phyloP scores from a whole-genome alignment of 2,888 invertebrate species.

The Platycheirus rosarum region DNA sequence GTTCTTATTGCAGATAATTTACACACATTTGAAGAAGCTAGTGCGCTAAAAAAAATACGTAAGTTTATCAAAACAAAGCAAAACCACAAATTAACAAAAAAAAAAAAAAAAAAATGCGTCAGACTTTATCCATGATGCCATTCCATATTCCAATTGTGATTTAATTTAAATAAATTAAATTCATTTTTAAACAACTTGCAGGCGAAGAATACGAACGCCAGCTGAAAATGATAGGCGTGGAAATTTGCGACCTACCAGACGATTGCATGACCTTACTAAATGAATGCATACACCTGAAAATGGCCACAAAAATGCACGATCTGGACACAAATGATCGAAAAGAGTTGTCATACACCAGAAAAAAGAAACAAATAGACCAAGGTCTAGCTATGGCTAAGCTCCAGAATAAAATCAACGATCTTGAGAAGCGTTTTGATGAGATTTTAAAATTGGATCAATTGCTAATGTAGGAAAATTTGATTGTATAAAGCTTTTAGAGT shows the following conservation, averaged over 20 bases:
- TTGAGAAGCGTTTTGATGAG: constrained; percentile 76
- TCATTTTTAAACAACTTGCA: constrained; percentile 43
- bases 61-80: constrained; percentile 24
- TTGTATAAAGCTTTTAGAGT: too few relatives aligned
- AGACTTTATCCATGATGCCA: neutral
- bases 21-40: constrained; percentile 75
- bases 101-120: too few relatives aligned
- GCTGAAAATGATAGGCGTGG: constrained; percentile 77
- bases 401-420: constrained; percentile 75
- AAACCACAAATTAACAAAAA: too few relatives aligned
- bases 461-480: too few relatives aligned
- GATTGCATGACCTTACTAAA: constrained; percentile 77
- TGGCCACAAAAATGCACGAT: constrained; percentile 77
- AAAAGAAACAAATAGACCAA: constrained; percentile 77
- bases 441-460: constrained; percentile 75
- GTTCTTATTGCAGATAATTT: constrained; percentile 75
- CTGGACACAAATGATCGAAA: constrained; percentile 76
- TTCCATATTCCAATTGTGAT: neutral
- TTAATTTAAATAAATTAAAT: neutral
- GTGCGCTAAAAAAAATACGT: constrained; percentile 75
- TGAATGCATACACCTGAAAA: constrained; percentile 77
- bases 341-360: constrained; percentile 77
- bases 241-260: constrained; percentile 79
- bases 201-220: constrained; percentile 79
- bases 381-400: constrained; percentile 73